Evolutionary conservation across 2,797 vertebrate genomes (phyloP), one percentile per base, ranked within the genome.

Genomic region (Kryptolebias ocellatus): DNA sequence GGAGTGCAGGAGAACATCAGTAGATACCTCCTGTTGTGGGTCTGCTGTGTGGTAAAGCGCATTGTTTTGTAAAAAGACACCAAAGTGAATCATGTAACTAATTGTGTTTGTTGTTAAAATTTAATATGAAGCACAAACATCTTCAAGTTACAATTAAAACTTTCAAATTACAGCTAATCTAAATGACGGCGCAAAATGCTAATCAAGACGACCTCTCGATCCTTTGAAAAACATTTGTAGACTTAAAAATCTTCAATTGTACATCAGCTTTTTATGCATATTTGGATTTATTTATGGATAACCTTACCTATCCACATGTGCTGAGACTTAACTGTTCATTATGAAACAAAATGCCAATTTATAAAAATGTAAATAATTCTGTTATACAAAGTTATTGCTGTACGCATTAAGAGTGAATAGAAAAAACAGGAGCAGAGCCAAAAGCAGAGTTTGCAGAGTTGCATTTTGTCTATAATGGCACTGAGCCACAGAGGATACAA

Each of bases 361-460:
- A 1, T 34, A 9, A 72, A 60, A 4, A 12, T 10, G 27, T 4
- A 45, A 50, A 52, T 20, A 70, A 34, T 57, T 39, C 11, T 5
- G 53, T 34, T 29, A 64, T 37, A 70, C 31, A 56, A n/a, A 2
- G 24, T 37, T 50, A 39, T 27, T 45, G 46, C 51, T 31, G 64
- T 69, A 60, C 49, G 10, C 2, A 5, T 49, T 11, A 27, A 46
- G 52, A 47, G 44, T 47, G 37, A 70, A 37, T 52, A 12, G 60
- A 72, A 53, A 54, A 53, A 76, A 74, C 17, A 47, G 5, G 17
- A 46, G 62, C 51, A 55, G 37, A 64, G 46, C 53, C 63, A 60
- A 70, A 81, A 64, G 64, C 64, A 44, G 42, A 52, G 67, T 75
- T 76, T 82, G 58, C 65, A 68, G 68, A 64, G 64, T 15, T n/a